A percentile compares a stretch with the other conserved stretches of the same genome.
phyloP scores from a whole-genome alignment of 1,140 invertebrate species.

The Papilio xuthus region DNA sequence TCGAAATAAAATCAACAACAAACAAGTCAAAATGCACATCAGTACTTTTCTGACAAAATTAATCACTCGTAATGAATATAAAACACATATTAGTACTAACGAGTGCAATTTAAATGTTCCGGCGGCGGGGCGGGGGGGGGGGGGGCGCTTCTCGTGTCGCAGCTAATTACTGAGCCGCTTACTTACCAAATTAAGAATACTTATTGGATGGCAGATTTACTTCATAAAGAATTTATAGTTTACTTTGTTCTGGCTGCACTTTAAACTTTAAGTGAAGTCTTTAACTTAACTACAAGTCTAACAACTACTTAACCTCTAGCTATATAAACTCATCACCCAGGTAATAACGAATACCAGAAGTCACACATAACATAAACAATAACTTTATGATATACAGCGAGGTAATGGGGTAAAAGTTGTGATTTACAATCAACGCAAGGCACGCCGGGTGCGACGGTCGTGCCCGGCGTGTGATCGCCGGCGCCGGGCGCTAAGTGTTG shows the following conservation, averaged over 20 bases:
- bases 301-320: constrained; percentile 31
- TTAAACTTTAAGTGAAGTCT: background rate
- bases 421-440: background rate
- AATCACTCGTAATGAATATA: constrained; percentile 4
- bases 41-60: background rate
- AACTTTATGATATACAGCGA: background rate
- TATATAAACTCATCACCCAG: background rate
- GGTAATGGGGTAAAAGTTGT: background rate
- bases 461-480: background rate
- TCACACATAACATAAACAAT: background rate
- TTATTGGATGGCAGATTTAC: background rate
- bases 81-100: background rate
- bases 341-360: background rate
- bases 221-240: background rate
- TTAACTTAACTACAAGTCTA: background rate
- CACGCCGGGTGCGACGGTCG: background rate
- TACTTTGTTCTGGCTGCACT: background rate
- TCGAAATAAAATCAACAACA: background rate
- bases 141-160: background rate
- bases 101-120: background rate
- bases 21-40: background rate
- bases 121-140: background rate
- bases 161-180: constrained; percentile 1
- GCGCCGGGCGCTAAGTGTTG: background rate
- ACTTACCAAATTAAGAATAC: background rate